These are phyloP conservation scores for Pseudomyrmex sp. DNA, from an alignment of 1,140 invertebrate genomes.

Conservation along the genomic window DNA sequence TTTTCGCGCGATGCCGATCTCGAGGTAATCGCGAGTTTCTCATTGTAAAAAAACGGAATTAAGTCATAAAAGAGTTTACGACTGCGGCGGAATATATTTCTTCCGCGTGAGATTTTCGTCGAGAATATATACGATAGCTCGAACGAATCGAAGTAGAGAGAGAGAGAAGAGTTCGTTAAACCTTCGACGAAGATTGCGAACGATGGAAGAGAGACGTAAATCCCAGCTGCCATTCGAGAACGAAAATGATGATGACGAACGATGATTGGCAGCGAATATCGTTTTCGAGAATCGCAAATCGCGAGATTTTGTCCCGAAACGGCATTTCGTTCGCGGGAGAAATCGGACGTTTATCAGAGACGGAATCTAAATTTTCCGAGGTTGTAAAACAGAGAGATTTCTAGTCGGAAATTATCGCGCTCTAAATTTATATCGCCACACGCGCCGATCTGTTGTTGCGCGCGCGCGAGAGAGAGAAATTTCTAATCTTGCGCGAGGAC, in stretches of 20 bases:
- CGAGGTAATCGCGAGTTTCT: background rate
- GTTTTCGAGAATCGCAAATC: background rate
- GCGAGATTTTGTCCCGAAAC: constrained; percentile 4
- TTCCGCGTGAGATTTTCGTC: background rate
- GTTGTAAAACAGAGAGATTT: constrained; percentile 17
- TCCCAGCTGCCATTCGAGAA: background rate
- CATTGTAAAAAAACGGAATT: background rate
- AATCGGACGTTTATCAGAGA: constrained; percentile 12
- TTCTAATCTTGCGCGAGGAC: constrained; percentile 13
- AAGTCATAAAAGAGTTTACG: background rate
- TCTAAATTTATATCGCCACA: background rate
- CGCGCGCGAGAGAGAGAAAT: background rate
- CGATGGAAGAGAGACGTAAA: background rate
- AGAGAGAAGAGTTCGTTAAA: constrained; percentile 33
- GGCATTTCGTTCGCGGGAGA: background rate
- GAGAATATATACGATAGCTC: constrained; percentile 7
- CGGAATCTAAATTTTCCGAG: constrained; percentile 19
- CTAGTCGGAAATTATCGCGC: constrained; percentile 29
- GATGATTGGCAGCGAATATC: constrained; percentile 37
- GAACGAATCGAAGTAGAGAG: constrained; percentile 14
- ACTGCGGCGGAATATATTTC: background rate
- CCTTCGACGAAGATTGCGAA: constrained; percentile 31
- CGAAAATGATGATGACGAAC: constrained; percentile 48
- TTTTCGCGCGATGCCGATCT: background rate
- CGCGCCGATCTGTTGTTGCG: background rate